Evolutionary conservation across 2,113 vertebrate species (phyloP), one percentile per base, ranked within the genome.

Genomic region (Toxotes chatareus): DNA sequence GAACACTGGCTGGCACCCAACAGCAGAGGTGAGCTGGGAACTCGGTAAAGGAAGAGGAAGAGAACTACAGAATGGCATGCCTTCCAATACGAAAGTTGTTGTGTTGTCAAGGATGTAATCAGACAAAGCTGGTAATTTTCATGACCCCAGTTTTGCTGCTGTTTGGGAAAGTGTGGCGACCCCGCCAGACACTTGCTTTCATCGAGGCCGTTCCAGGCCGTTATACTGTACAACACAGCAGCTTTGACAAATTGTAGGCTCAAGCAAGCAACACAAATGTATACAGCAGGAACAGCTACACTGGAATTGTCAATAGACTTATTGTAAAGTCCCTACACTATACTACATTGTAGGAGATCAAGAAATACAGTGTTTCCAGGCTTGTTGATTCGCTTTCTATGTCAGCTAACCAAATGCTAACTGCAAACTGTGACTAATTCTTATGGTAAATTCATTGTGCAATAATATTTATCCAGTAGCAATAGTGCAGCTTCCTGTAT

Each of bases 401-500:
- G 27, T 44, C 19, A 59, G n/a, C 55, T 74, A 57, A 64, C 14
- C 9, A n/a, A 71, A 32, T 49, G 16, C 21, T 42, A 32, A 68
- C 56, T 38, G 46, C 47, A 13, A 2, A 23, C 7, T 40, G n/a
- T 38, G 17, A 57, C 6, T 32, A 13, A 69, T 60, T 79, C 12
- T 71, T 36, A 17, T 66, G 73, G 68, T 68, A 47, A n/a, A 44
- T 56, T 23, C 2, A n/a, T 62, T 74, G 55, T 44, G 61, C 62
- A 82, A 63, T 23, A 51, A 16, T 31, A 74, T 72, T 68, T 71
- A 76, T 47, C 36, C 57, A 55, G 74, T 27, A 61, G 74, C 46
- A 61, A 21, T 77, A 72, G 53, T 27, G 64, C 44, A 61, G 61
- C 65, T 90, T 85, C 80, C 83, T 88, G 85, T 68, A 60, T 82